Conservation (phyloP, 1,140 invertebrate species). For the Drosophila yakuba region DNA sequence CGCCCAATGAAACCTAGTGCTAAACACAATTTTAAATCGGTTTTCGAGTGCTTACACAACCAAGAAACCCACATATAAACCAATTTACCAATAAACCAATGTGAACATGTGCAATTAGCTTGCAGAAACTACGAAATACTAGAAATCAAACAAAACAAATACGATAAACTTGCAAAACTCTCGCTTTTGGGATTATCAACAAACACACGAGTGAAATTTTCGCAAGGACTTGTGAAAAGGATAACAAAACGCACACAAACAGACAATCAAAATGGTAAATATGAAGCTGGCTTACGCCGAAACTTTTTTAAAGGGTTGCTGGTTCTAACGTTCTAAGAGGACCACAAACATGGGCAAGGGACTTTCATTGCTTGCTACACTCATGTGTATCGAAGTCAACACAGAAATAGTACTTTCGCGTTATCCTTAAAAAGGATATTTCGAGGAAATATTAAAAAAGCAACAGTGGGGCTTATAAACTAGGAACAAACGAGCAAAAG, state of each 20-base stretch:
- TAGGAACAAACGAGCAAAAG: not conserved
- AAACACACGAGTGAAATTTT: slow-evolving; percentile 40
- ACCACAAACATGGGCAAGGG: too few species aligned
- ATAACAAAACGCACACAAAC: slow-evolving; percentile 38
- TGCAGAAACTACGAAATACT: slow-evolving; percentile 3
- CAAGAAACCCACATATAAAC: slow-evolving; percentile 9
- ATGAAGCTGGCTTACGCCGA: slow-evolving; percentile 4
- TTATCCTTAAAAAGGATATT: too few species aligned
- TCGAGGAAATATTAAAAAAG: too few species aligned
- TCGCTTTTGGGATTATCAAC: slow-evolving; percentile 43
- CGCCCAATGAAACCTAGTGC: slow-evolving; percentile 6
- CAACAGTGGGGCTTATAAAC: too few species aligned
- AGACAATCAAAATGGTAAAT: slow-evolving; percentile 73
- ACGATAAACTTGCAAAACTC: slow-evolving; percentile 32
- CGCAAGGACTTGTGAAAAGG: slow-evolving; percentile 48
- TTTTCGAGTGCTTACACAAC: slow-evolving; percentile 29
- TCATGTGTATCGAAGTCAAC: too few species aligned
- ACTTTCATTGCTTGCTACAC: too few species aligned
- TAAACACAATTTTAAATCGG: slow-evolving; percentile 6
- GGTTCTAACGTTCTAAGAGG: too few species aligned
- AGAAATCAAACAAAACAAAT: slow-evolving; percentile 22
- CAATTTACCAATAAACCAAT: slow-evolving; percentile 23
- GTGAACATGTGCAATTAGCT: slow-evolving; percentile 40
- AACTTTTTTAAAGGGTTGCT: not conserved
- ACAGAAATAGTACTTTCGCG: too few species aligned